Evolutionary conservation across 2,113 vertebrate species (phyloP), one percentile per base, ranked within the genome.

Genomic region (human (Homo sapiens)): DNA sequence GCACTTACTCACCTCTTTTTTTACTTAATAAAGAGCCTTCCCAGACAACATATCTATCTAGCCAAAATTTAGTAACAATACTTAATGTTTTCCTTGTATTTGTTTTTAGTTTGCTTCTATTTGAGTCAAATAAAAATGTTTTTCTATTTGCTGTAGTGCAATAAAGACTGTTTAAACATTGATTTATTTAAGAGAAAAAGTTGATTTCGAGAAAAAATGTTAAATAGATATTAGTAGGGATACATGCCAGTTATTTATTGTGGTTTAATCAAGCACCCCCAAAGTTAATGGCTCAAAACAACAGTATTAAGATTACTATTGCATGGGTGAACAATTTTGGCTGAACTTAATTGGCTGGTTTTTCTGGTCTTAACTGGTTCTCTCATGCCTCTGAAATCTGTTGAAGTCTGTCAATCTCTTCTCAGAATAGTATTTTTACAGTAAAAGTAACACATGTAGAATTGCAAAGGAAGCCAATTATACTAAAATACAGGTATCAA

Each of bases 101-200:
- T 95, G 18, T 64, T 96, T 97, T 93, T 76, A 52, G 32, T 57
- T 94, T 66, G 22, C 30, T 94, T 94, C 59, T 18, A 52, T 43
- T 89, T 92, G 13, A 72, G 27, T 57, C 38, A 48, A 78, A 10
- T 73, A 18, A 90, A 94, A 93, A 79, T 32, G 2, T 16, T 76
- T 72, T 43, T 14, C 55, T 76, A 76, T 68, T 93, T 93, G 25
- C 4, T 48, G 40, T 55, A 32, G 7, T 94, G 30, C 43, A 64
- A 25, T 57, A 86, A 48, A 75, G 32, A 61, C 38, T 83, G 7
- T 43, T 72, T 68, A 61, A 90, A 90, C 83, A 57, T 61, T 80
- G 82, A 43, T 73, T 92, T 79, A 85, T 86, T 78, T 96, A 84
- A 90, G 79, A 48, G 17, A 87, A 80, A 92, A 94, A 18, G 9